Base-by-base conservation (phyloP, 2,797 vertebrate genomes). In the Cottoperca gobio region DNA sequence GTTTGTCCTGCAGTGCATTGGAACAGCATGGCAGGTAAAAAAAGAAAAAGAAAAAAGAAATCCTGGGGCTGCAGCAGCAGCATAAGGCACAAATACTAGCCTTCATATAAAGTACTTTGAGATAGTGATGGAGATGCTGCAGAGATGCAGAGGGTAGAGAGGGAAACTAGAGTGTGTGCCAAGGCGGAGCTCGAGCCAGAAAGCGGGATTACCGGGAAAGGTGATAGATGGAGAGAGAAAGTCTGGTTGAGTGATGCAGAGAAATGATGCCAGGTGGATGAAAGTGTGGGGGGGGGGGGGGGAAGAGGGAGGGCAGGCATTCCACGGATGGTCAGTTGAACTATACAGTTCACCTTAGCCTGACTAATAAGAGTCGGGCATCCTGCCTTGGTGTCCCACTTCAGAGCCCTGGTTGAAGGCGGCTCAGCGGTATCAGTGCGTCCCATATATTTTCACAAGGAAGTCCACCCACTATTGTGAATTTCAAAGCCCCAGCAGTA, bases 381-480 rank as follows among this genome's bases (percentile, higher is more conserved):
- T 62, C 42, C 53, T 5, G 69, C 74, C 70, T 71, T 43, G 74
- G 62, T 72, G 81, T 86, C 73, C 77, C 70, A 81, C 86, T 93
- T 93, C 81, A 93, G 93, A 92, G 88, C 69, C 69, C 66, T 71
- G 81, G 72, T 77, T 77, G 45, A 86, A 83, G 68, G 83, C 33
- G 14, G 60, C 63, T 78, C 61, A 49, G 63, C 23, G 5, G 67
- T 78, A 86, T 89, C 84, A 69, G 64, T 58, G 82, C 19, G 39
- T 21, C 49, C 60, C 84, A 83, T 84, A 84, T 86, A 84, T 89
- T 90, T 90, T 78, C 66, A 35, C 58, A 89, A 90, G 93, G 89
- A 93, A 88, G 80, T 85, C 90, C 84, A 76, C 79, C 84, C 78
- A 82, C 83, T 73, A 88, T 94, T 93, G 90, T 93, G 48, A 26